phyloP scores from a whole-genome alignment of 2,113 vertebrate genomes.

The Oncorhynchus masou region DNA sequence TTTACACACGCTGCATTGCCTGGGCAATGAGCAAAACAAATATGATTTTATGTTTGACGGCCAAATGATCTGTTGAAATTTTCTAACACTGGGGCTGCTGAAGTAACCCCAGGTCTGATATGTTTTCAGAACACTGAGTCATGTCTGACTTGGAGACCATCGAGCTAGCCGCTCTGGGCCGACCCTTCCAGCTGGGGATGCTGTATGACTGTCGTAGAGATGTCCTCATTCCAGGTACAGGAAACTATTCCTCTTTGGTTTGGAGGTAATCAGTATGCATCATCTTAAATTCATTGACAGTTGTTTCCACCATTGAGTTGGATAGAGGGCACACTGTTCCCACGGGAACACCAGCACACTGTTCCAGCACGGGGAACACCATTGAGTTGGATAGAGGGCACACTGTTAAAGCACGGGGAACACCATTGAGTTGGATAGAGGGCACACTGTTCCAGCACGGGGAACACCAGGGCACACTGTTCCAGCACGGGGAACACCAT shows the following conservation, averaged over 20 bases:
- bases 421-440: no score
- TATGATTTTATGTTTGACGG: no score
- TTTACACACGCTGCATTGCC: no score
- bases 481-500: no score
- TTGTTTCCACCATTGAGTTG: not conserved
- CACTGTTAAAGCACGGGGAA: no score
- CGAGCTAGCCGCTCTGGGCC: conserved; percentile 23
- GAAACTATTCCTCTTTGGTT: not conserved
- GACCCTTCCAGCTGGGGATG: conserved; percentile 18
- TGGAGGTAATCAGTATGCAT: not conserved
- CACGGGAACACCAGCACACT: no score
- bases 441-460: no score
- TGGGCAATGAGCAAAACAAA: no score
- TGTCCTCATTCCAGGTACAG: conserved; percentile 14
- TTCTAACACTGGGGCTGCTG: not conserved
- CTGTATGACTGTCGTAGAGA: conserved; percentile 9
- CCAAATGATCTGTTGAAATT: no score
- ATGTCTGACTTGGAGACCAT: conserved; percentile 21
- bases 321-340: not conserved
- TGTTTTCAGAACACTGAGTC: not conserved
- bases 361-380: no score
- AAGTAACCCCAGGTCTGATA: not conserved
- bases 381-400: not conserved
- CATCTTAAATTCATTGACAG: not conserved
- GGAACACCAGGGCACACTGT: no score